phyloP scores from a whole-genome alignment of 2,888 invertebrate species.

The Odiellus spinosus region DNA sequence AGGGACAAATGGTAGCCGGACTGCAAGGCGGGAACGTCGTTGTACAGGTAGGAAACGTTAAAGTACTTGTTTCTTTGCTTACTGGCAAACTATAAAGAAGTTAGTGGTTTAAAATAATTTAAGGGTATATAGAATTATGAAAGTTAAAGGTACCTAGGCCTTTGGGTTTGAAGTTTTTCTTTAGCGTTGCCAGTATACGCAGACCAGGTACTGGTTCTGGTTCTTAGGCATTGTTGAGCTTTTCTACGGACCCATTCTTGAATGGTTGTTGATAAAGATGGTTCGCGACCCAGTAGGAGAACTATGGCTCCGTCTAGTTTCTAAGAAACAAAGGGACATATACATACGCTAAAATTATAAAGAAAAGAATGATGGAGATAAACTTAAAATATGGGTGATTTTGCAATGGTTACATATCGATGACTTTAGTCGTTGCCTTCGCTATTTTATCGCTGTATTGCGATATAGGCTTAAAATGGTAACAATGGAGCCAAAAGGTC shows the following conservation, averaged over 20 bases:
- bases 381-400: no score
- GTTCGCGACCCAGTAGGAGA: constrained; percentile 20
- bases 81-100: constrained; percentile 1
- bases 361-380: no score
- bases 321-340: constrained; percentile 6
- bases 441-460: no score
- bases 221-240: constrained; percentile 10
- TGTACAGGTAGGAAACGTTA: neutral
- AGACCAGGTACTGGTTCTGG: constrained; percentile 15
- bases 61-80: neutral
- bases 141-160: constrained; percentile 15
- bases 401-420: no score
- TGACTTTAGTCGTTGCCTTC: no score
- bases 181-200: constrained; percentile 11
- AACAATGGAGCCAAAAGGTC: no score
- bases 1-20: neutral
- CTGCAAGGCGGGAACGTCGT: neutral
- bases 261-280: constrained; percentile 18
- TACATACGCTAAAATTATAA: no score
- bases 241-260: constrained; percentile 21
- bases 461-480: no score
- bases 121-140: no score
- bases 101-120: no score
- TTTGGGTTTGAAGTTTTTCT: constrained; percentile 14
- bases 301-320: constrained; percentile 21